Conservation (phyloP, 2,888 invertebrate species). For the Acrocyrtus sp. region DNA sequence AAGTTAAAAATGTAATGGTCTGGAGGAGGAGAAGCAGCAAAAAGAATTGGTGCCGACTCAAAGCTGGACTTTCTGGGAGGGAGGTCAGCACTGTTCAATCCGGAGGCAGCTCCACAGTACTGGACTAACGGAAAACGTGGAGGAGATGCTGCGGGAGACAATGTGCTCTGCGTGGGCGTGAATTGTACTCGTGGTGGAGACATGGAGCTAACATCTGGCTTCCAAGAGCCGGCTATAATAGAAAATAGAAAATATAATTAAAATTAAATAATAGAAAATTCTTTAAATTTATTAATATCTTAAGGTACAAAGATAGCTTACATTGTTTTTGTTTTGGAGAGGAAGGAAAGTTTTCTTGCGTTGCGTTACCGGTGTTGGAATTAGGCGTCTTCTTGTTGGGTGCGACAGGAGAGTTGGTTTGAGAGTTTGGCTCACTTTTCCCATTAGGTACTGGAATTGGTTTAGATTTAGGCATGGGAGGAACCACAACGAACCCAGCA, state of each 20-base stretch:
- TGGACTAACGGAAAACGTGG: conserved; percentile 62
- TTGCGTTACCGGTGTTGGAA: conserved; percentile 39
- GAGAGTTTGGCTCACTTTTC: conserved; percentile 61
- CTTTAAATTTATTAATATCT: background rate
- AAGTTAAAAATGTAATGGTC: conserved; percentile 63
- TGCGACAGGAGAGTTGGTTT: conserved; percentile 60
- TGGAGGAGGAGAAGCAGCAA: conserved; percentile 61
- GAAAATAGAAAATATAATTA: no score
- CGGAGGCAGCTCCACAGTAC: conserved; percentile 58
- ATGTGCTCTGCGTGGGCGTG: conserved; percentile 62
- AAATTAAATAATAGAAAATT: background rate
- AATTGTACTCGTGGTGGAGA: conserved; percentile 86
- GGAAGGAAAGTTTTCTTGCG: conserved; percentile 38
- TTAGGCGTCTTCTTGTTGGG: conserved; percentile 38
- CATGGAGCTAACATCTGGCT: conserved; percentile 87
- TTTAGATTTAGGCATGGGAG: conserved; percentile 63
- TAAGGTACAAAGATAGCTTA: conserved; percentile 16
- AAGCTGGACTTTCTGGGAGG: conserved; percentile 59
- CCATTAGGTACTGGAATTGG: conserved; percentile 63
- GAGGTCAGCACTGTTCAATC: conserved; percentile 47
- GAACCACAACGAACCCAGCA: conserved; percentile 63
- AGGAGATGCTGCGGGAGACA: conserved; percentile 62
- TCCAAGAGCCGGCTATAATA: conserved; percentile 64
- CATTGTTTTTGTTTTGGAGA: conserved; percentile 55
- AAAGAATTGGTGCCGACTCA: conserved; percentile 60